Evolutionary conservation across 2,797 vertebrate genomes (phyloP), one percentile per base, ranked within the genome.

Genomic region (Anguilla obscura): DNA sequence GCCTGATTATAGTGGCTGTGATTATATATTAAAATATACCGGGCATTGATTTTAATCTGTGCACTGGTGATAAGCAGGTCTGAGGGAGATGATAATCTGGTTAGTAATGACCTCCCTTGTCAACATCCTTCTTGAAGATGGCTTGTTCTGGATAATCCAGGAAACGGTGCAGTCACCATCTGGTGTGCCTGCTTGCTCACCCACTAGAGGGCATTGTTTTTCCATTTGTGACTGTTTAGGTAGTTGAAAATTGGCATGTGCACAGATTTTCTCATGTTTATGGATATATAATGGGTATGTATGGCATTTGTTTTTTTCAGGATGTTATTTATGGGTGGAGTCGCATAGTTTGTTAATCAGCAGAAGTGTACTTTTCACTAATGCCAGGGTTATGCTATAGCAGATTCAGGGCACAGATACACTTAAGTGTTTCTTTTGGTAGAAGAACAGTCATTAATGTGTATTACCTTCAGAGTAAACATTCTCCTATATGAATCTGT

Each of bases 121-220:
- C 27, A n/a, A 76, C 80, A 87, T 86, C 90, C 89, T 93, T 92
- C 90, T 94, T 92, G 93, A 89, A 87, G 87, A 88, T 87, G 90
- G 90, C 92, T 90, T 93, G 48, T 60, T 84, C 71, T 86, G 89
- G 91, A 92, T 96, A 94, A 96, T 95, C 95, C 93, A 87, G 6
- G 84, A 87, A 87, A 89, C 89, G 88, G 94, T 89, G 90, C 92
- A 92, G 91, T 92, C 91, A 91, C 95, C 94, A 95, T 95, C 94
- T 96, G 94, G 83, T 82, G 76, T 80, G 45, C 89, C 88, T 87
- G 87, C 89, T 89, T 58, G 63, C 24, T 60, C 40, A 30, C 79
- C 16, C 94, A 93, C 91, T 85, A 92, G 93, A 89, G 84, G 91
- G 87, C 88, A 88, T 89, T 90, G 88, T 93, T 82, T 76, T 27